These are phyloP conservation scores for Troides helena DNA, from an alignment of 2,888 invertebrate species.

Conservation along the genomic window DNA sequence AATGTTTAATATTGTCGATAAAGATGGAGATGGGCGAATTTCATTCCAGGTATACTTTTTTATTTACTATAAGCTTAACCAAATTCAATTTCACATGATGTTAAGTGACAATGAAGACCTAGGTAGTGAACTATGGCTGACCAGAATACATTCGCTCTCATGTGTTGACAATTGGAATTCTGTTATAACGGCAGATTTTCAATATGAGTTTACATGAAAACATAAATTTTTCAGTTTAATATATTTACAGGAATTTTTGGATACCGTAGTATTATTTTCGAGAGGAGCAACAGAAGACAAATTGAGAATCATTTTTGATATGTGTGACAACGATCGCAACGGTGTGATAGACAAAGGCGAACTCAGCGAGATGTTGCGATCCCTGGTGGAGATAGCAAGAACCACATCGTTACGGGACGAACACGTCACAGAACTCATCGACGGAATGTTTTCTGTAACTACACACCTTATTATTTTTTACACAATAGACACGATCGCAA, in stretches of 20 bases:
- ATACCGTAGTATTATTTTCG: conserved; percentile 95
- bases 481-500: no score
- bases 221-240: neutral
- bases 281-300: conserved; percentile 96
- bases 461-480: neutral
- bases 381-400: conserved; percentile 94
- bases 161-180: no score
- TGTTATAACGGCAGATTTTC: no score
- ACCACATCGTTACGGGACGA: conserved; percentile 94
- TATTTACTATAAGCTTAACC: conserved; percentile 40
- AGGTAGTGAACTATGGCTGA: no score
- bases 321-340: conserved; percentile 97
- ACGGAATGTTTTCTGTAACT: conserved; percentile 93
- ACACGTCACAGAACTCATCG: conserved; percentile 94
- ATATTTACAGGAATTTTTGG: conserved; percentile 88
- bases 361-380: conserved; percentile 94
- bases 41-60: conserved; percentile 87
- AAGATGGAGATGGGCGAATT: conserved; percentile 94
- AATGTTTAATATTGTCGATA: conserved; percentile 98
- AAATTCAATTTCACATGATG: neutral
- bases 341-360: conserved; percentile 97
- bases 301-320: conserved; percentile 95
- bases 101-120: no score
- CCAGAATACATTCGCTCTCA: no score
- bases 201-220: no score